Base-by-base conservation (phyloP, 2,797 vertebrate species). In the Propithecus deckenii region DNA sequence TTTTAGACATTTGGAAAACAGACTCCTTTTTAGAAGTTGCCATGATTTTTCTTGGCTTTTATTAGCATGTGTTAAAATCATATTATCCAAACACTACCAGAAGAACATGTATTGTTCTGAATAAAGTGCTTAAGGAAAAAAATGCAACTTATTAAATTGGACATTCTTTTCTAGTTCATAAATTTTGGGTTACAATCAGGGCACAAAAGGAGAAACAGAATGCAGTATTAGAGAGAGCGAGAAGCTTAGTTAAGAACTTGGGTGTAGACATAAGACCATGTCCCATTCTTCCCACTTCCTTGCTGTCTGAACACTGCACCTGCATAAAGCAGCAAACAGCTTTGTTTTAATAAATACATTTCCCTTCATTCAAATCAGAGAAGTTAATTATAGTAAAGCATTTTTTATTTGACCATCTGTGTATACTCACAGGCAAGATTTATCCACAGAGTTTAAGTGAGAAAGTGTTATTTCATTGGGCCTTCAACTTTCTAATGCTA, bases 321-420 rank as follows among this genome's bases (percentile, higher is more conserved):
- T 93, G 94, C 71, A 8, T 89, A 94, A 88, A 96, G 96, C 91
- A 94, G 97, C 97, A 96, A 84, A 97, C 83, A 94, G 94, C 94
- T 96, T 91, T 96, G 94, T 96, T 96, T 96, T 88, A 96, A 97
- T 96, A 98, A 98, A 98, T 96, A 98, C 95, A 96, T 85, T 96
- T 97, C 97, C 97, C 97, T 98, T 97, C 98, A 98, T 83, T 97
- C 97, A 97, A 96, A 89, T 98, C 97, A 98, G 95, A 97, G 98
- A 97, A 98, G 97, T 87, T 97, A 97, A 94, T 91, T 97, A 96
- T 97, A 86, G 95, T 98, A 98, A 98, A 98, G 97, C 97, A 98
- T 74, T 98, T 98, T 98, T 98, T 98, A 97, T 98, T 97, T 96
- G 97, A 97, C 97, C 98, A 98, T 98, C 98, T 98, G 90, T 98